Evolutionary conservation across 2,797 vertebrate genomes (phyloP), one percentile per base, ranked within the genome.

Genomic region (Serranus cabrilla): DNA sequence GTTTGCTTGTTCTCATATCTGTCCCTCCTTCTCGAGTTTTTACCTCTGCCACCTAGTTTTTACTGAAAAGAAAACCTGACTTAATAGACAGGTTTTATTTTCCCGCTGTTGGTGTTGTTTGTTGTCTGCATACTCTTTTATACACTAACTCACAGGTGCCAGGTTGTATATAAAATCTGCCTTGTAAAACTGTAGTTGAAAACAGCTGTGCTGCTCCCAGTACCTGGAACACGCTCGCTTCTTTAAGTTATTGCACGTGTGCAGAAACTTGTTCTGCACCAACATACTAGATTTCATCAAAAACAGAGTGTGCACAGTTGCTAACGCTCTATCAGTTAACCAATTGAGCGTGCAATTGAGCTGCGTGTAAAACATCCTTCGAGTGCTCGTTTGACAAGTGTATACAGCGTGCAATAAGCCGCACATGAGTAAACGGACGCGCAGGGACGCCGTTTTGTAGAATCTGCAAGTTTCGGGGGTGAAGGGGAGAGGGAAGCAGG

Each of bases 371-470:
- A 82, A 78, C 74, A 87, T 82, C 65, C 54, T 77, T 58, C 3
- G 23, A 74, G 74, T 71, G 63, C 63, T 82, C 58, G 27, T 87
- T 76, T 86, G 80, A 87, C 84, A 78, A 75, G 76, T 74, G 73
- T 37, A 23, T 74, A 58, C 70, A 70, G 50, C 49, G 42, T 59
- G 76, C 69, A 73, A 60, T 23, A 65, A 82, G 63, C 71, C 81
- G 58, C 65, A 54, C 71, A 77, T 83, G 83, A 87, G 76, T 84
- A 72, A 74, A 80, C 77, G 21, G 82, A 74, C 49, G 75, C 8
- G 0, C 52, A 61, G 75, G 54, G 64, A 37, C 40, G 51, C 25
- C 14, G 23, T 11, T 4, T n/a, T 34, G 42, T 70, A 31, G 31
- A 72, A 42, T 46, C 71, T 5, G 5, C 40, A 65, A 39, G 31